Percentiles rank a stretch among this genome's conserved stretches.
These are phyloP conservation scores for Sebastes variabilis DNA, from an alignment of 2,797 vertebrate genomes.

Conservation along the genomic window DNA sequence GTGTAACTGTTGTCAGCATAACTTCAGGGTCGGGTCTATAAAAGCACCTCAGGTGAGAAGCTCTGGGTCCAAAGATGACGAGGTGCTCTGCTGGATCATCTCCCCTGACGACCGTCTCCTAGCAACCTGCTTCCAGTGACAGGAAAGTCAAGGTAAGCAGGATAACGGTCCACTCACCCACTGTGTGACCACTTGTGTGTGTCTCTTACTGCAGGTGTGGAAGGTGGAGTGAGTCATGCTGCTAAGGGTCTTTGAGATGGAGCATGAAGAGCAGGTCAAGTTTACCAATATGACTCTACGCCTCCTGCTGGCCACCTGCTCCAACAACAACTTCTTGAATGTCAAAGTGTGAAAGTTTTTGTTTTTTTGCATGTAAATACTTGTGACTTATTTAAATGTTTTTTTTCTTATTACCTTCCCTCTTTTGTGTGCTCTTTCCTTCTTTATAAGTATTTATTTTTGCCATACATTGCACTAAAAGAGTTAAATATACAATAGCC, in stretches of 20 bases:
- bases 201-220: constrained; percentile 84
- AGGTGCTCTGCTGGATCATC: constrained; percentile 92
- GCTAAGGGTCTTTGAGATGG: constrained; percentile 83
- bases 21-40: constrained; percentile 84
- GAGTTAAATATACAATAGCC: neutral
- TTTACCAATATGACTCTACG: constrained; percentile 85
- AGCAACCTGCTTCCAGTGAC: constrained; percentile 94
- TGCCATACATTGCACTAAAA: neutral
- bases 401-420: neutral
- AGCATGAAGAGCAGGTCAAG: constrained; percentile 93
- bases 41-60: constrained; percentile 85
- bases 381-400: neutral
- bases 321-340: constrained; percentile 87
- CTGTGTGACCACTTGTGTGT: neutral
- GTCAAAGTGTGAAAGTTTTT: constrained; percentile 75
- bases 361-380: neutral
- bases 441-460: neutral
- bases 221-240: constrained; percentile 83
- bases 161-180: neutral
- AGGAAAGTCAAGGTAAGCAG: constrained; percentile 89
- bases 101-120: constrained; percentile 89
- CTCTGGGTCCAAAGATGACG: constrained; percentile 89
- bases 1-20: neutral
- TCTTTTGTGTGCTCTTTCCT: neutral
- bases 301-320: constrained; percentile 91